Base-by-base conservation (phyloP, 1,140 invertebrate genomes). In the Apolygus lucorum region DNA sequence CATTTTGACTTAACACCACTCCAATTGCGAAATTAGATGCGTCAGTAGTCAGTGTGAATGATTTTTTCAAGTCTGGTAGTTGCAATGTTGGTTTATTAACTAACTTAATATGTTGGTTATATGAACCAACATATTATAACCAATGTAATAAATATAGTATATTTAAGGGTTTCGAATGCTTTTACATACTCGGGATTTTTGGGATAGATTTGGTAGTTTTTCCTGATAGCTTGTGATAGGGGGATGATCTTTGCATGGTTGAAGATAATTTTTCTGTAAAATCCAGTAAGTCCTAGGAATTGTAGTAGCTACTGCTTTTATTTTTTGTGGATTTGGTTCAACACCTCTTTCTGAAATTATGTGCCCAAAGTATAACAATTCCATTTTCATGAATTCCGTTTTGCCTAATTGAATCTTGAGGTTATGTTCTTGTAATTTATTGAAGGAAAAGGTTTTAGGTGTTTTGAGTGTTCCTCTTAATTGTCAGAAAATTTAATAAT, bases 401-500 rank as follows among this genome's bases (percentile, higher is more conserved):
- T 74, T 74, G n/a, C 68, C 67, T 14, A 72, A 42, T 21, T 77
- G 74, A 2, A 76, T 42, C 54, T 70, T 74, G 4, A 77, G 34
- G 24, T 74, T 73, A 0, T 27, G 59, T 1, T 68, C 27, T 42
- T 17, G 28, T 2, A 76, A 52, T 22, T 68, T 27, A 28, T 74
- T 13, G 1, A 79, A 74, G 4, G n/a, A n/a, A 78, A 71, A 52
- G 70, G 11, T 28, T 59, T 28, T 68, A 78, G 59, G 42, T 73
- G 8, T 49, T 11, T 49, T 8, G 17, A 17, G 17, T 49, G 80
- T 67, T 79, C 74, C 27, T 78, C 72, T 52, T 79, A 75, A 11
- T 69, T 76, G 14, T 74, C 66, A 1, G 71, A 71, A 64, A 72
- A 77, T 13, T 81, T 72, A 0, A 81, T 72, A 0, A 82, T 76